phyloP scores from a whole-genome alignment of 2,113 vertebrate species.

The Gallinago undulata region DNA sequence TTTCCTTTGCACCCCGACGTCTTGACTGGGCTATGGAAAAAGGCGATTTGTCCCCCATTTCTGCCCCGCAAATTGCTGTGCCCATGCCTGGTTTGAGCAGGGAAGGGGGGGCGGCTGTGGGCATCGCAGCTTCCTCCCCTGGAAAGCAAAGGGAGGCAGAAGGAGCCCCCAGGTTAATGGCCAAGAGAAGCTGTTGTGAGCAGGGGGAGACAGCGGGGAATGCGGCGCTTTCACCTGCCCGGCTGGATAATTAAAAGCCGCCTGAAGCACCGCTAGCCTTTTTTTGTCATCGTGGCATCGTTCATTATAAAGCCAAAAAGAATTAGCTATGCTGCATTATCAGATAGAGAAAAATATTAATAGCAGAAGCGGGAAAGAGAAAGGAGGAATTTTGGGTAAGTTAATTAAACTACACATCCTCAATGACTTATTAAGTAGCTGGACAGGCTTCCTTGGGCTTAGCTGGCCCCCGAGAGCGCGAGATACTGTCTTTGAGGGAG shows the following conservation, averaged over 20 bases:
- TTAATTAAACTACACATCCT: constrained; percentile 73
- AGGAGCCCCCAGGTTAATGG: constrained; percentile 1
- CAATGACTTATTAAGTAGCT: constrained; percentile 63
- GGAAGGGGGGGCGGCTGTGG: fast-evolving
- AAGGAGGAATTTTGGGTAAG: constrained; percentile 66
- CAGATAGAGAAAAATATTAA: constrained; percentile 77
- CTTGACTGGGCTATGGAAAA: not conserved
- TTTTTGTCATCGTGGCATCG: constrained; percentile 66
- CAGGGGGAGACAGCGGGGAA: not conserved
- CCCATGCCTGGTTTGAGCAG: fast-evolving
- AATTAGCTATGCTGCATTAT: constrained; percentile 74
- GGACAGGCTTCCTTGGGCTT: constrained; percentile 44
- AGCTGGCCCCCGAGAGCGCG: not conserved
- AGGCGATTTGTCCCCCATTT: not conserved
- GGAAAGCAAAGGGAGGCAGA: constrained; percentile 12
- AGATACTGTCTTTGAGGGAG: not conserved
- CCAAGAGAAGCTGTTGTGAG: not conserved
- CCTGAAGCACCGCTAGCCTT: constrained; percentile 66
- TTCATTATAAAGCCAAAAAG: constrained; percentile 76
- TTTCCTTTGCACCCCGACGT: not conserved
- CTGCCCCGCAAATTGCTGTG: fast-evolving
- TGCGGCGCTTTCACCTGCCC: constrained; percentile 65
- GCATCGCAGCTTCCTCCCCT: not conserved
- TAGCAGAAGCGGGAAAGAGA: constrained; percentile 68
- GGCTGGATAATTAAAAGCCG: constrained; percentile 72